phyloP scores from a whole-genome alignment of 2,797 vertebrate genomes.

The Parauchenoglanis ngamensis region DNA sequence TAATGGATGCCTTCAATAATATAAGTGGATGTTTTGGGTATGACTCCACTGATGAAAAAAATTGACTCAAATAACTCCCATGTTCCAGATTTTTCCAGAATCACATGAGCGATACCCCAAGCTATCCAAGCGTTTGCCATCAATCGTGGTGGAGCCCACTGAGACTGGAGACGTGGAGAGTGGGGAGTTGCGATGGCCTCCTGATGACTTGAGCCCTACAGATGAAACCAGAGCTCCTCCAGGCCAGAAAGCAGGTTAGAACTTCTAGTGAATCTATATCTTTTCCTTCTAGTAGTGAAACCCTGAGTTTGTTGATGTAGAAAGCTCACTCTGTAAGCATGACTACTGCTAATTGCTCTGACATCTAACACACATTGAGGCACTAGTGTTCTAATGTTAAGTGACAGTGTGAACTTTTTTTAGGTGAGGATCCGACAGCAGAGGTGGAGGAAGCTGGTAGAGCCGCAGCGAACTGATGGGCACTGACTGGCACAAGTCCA shows the following conservation, averaged over 20 bases:
- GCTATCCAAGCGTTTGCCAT: slow-evolving; percentile 77
- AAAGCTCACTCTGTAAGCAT: background rate
- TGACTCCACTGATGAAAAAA: slow-evolving; percentile 5
- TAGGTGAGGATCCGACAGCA: slow-evolving; percentile 52
- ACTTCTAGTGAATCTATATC: no score
- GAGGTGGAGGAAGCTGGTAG: slow-evolving; percentile 53
- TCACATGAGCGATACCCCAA: slow-evolving; percentile 78
- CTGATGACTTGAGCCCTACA: slow-evolving; percentile 73
- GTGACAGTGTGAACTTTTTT: slow-evolving; percentile 11
- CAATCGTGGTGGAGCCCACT: slow-evolving; percentile 78
- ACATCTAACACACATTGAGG: background rate
- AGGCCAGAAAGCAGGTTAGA: slow-evolving; percentile 47
- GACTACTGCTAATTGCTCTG: slow-evolving; percentile 3
- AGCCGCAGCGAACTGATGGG: slow-evolving; percentile 48
- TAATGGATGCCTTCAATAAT: slow-evolving; percentile 9
- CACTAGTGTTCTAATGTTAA: background rate
- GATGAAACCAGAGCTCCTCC: slow-evolving; percentile 62
- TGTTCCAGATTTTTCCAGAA: slow-evolving; percentile 74
- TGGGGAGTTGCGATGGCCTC: slow-evolving; percentile 81
- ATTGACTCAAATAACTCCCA: background rate
- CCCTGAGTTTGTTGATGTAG: background rate
- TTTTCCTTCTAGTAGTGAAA: background rate
- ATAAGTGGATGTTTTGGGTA: slow-evolving; percentile 7
- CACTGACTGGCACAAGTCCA: slow-evolving; percentile 43
- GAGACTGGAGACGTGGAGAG: slow-evolving; percentile 81